Evolutionary conservation across 2,888 invertebrate genomes (phyloP).

Genomic region (Synanthedon formicaeformis): DNA sequence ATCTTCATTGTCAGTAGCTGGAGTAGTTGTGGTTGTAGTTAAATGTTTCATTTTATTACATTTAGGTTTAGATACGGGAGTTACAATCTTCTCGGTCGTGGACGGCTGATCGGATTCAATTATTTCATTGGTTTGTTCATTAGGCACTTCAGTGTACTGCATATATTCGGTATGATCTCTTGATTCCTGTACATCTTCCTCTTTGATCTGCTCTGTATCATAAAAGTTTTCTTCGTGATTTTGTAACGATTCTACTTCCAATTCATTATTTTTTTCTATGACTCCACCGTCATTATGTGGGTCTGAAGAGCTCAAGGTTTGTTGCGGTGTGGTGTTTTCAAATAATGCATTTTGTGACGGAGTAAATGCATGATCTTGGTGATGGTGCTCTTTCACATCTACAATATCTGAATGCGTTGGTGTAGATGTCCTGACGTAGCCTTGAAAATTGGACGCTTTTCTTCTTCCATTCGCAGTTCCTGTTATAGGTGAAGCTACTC

Average conservation of each 20-base stretch:
- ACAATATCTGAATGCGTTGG: conserved; percentile 21
- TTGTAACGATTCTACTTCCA: neutral
- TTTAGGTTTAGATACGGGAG: conserved; percentile 24
- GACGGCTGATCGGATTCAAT: conserved; percentile 18
- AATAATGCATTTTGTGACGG: conserved; percentile 12
- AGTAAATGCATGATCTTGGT: conserved; percentile 19
- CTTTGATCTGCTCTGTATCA: conserved; percentile 11
- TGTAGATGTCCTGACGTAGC: conserved; percentile 36
- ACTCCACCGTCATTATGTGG: conserved; percentile 16
- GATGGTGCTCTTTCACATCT: conserved; percentile 16
- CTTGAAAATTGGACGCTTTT: conserved; percentile 57
- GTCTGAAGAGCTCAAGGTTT: conserved; percentile 8
- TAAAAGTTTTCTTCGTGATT: conserved; percentile 4
- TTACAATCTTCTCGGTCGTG: conserved; percentile 22
- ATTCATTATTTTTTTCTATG: neutral
- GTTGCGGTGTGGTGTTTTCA: conserved; percentile 8
- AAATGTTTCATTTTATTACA: conserved; percentile 52
- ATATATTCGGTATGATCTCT: conserved; percentile 41
- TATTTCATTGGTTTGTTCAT: conserved; percentile 21
- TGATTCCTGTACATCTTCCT: conserved; percentile 19
- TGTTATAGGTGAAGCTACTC: conserved; percentile 7
- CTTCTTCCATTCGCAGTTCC: conserved; percentile 30
- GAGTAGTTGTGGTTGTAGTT: conserved; percentile 18
- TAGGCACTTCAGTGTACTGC: conserved; percentile 24
- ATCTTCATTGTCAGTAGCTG: conserved; percentile 7